A percentile compares a stretch with the other conserved stretches of the same genome.
phyloP scores from a whole-genome alignment of 2,797 vertebrate species.

The Sciurus vulgaris region DNA sequence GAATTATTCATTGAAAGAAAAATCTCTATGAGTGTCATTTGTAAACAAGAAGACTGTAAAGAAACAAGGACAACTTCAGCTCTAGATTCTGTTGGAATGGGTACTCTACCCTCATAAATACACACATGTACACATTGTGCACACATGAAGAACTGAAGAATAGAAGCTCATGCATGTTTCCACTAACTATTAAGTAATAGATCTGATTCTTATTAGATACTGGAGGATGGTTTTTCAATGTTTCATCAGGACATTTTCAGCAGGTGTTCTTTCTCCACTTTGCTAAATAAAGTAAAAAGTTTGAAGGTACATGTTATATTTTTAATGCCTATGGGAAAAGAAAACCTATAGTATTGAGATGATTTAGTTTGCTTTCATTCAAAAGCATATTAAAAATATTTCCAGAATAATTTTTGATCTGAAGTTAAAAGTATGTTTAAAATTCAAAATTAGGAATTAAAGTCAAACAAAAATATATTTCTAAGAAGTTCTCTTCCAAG shows the following conservation, averaged over 20 bases:
- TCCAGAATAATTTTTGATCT: constrained; percentile 48
- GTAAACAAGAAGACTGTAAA: not conserved
- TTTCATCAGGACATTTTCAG: constrained; percentile 2
- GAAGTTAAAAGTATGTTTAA: constrained; percentile 62
- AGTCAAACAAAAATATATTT: constrained; percentile 50
- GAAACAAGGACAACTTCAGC: not conserved
- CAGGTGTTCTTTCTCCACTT: not conserved
- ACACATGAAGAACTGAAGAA: not conserved
- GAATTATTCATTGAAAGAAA: constrained; percentile 76
- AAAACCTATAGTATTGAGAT: constrained; percentile 32
- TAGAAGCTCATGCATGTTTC: not conserved
- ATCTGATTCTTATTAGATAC: constrained; percentile 3
- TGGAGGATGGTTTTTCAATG: not conserved
- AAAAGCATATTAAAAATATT: constrained; percentile 29
- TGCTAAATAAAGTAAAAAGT: constrained; percentile 52
- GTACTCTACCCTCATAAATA: not conserved
- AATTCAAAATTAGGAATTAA: constrained; percentile 35
- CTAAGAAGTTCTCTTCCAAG: not conserved
- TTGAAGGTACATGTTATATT: constrained; percentile 19
- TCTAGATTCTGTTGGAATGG: constrained; percentile 23
- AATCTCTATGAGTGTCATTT: not conserved
- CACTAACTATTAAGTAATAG: not conserved
- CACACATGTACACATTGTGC: not conserved
- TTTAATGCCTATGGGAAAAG: constrained; percentile 24
- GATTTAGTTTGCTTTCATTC: constrained; percentile 29